Evolutionary conservation across 2,113 vertebrate genomes (phyloP), one percentile per base, ranked within the genome.

Genomic region (Neodontobutis hainanensis): DNA sequence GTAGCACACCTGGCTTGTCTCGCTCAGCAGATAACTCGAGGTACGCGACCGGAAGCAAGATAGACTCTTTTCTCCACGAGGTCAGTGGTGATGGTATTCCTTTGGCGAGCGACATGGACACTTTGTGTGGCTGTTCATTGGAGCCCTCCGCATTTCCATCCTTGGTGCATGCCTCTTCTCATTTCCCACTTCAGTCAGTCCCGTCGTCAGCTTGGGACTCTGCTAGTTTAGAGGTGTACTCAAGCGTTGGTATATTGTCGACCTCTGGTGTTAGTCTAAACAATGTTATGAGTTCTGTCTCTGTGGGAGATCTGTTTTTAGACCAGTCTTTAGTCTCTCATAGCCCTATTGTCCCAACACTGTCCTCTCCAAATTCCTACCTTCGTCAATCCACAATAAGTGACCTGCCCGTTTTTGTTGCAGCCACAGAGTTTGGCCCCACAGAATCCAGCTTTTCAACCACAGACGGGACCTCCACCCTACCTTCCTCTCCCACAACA

Each of bases 331-430:
- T 85, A 70, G 70, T 80, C 81, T 86, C 90, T 14, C 35, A 40
- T 46, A 63, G 62, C 9, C 5, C 64, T 62, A 77, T 90, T 46
- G 5, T 70, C 14, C 75, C 83, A 43, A 66, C 73, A 7, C 59
- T 74, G 12, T 85, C 93, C 77, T 84, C 77, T 66, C 77, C 86
- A 60, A 73, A 79, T 56, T 70, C 88, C 87, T 74, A 27, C 63
- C 42, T 84, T 84, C 68, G 83, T 80, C 88, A 86, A 70, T 75
- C 84, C 44, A 0, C 83, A 84, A 80, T 68, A 68, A 89, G 83
- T 90, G 85, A 92, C 78, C 69, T 51, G 16, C 84, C 68, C 79
- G 45, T 93, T 93, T 94, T 92, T 90, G 70, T 94, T 92, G 85
- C 86, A 65, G 85, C 90, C 79, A 59, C 84, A 82, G 68, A 85